Percentiles rank a stretch among this genome's conserved stretches.
phyloP scores from a whole-genome alignment of 2,113 vertebrate genomes.

The Xiphophorus couchianus region DNA sequence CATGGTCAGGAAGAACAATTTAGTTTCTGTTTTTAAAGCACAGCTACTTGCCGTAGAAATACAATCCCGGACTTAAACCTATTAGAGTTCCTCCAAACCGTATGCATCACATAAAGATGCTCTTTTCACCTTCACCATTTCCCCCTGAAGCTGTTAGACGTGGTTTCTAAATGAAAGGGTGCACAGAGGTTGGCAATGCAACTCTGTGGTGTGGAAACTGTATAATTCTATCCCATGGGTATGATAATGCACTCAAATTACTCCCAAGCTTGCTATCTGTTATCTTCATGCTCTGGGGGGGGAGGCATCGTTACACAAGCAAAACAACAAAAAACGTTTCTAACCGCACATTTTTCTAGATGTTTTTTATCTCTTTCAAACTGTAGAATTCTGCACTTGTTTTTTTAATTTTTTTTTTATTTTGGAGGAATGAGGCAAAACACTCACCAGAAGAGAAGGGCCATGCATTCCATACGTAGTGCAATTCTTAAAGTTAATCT shows the following conservation, averaged over 20 bases:
- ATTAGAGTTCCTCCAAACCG: not conserved
- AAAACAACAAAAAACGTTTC: not conserved
- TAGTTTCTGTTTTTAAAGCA: not conserved
- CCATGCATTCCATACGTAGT: not conserved
- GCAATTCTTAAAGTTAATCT: not conserved
- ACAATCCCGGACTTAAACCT: not conserved
- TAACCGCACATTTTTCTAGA: not conserved
- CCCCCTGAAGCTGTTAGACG: not conserved
- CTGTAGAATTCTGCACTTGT: not conserved
- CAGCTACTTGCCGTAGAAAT: not conserved
- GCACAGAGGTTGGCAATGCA: not conserved
- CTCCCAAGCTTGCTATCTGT: conserved; percentile 43
- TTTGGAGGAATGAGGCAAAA: not conserved
- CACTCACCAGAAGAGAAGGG: not conserved
- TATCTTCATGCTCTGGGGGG: not conserved
- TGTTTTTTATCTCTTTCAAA: not conserved
- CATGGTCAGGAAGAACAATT: not conserved
- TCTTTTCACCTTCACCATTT: not conserved
- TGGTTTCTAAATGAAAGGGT: not conserved
- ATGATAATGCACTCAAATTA: conserved; percentile 26
- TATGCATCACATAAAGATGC: not conserved
- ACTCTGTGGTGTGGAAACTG: conserved; percentile 14
- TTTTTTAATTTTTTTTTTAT: not conserved
- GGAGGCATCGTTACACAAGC: not conserved
- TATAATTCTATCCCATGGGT: conserved; percentile 6